Evolutionary conservation across 2,113 vertebrate species (phyloP), one percentile per base, ranked within the genome.

Genomic region (Lampris incognitus): DNA sequence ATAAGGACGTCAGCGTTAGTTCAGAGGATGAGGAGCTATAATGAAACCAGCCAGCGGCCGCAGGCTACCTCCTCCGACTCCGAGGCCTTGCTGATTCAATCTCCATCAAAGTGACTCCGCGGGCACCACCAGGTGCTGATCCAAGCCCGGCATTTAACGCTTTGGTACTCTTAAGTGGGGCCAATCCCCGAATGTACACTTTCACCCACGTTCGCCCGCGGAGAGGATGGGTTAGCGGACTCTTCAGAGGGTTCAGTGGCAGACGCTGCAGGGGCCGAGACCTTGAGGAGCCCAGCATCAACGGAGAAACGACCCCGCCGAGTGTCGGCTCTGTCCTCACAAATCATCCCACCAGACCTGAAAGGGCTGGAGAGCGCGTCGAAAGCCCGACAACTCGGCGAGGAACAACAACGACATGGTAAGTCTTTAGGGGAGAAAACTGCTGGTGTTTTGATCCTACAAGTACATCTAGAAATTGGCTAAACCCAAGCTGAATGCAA

Each of bases 91-190:
- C 68, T 64, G 54, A 72, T 76, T 79, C 64, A 48, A 76, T 76
- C 56, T 69, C 67, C 72, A 40, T 82, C 75, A 82, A 52, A 72
- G 55, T 42, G 58, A 55, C 66, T 61, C 49, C 1, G 49, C 51
- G 9, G 55, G 55, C 62, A 3, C 39, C 1, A 10, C 58, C 2
- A 40, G 39, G 44, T 7, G 64, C 65, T 41, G 62, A 67, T 78
- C 66, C 48, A 62, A 3, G 75, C 49, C n/a, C 44, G 51, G 39
- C 46, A 38, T 74, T 77, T 59, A 67, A 44, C 7, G 2, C n/a
- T n/a, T 24, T 39, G 7, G 37, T 11, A 39, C 13, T 62, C 42
- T 44, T 24, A 59, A 57, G 55, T n/a, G 7, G 49, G 9, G 6
- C 13, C 9, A 1, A 42, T 39, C 51, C 74, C 61, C 10, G 11